A percentile compares a stretch with the other conserved stretches of the same genome.
Evolutionary conservation across 2,888 invertebrate genomes (phyloP).

Genomic region (Ferdinandea cuprea): DNA sequence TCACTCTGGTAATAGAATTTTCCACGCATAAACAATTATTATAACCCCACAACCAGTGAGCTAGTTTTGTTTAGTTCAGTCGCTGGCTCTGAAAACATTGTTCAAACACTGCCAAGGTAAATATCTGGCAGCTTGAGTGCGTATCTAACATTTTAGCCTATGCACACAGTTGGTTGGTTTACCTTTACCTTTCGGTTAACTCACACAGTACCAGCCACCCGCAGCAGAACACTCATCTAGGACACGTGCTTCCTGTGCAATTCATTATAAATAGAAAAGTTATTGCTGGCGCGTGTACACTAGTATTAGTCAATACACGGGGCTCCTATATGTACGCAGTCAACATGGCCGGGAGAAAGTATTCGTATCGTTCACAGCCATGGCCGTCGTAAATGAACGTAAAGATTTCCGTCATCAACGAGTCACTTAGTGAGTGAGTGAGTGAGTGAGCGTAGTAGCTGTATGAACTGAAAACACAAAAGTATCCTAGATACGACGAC

Average conservation of each 20-base stretch:
- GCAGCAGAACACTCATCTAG: constrained; percentile 43
- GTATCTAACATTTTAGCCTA: constrained; percentile 59
- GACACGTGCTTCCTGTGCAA: constrained; percentile 51
- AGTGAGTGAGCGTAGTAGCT: neutral
- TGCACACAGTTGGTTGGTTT: constrained; percentile 47
- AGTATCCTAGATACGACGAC: constrained; percentile 18
- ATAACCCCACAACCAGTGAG: constrained; percentile 27
- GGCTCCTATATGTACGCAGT: neutral
- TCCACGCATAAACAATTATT: constrained; percentile 63
- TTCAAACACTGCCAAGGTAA: constrained; percentile 64
- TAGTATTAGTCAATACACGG: constrained; percentile 52
- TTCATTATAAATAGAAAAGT: constrained; percentile 71
- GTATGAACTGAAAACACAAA: constrained; percentile 8
- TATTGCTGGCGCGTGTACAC: constrained; percentile 65
- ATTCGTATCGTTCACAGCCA: no score
- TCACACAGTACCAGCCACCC: constrained; percentile 23
- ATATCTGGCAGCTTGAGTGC: constrained; percentile 57
- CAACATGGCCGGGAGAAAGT: no score
- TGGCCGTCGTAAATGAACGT: constrained; percentile 18
- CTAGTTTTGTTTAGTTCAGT: constrained; percentile 12
- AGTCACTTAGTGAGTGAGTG: constrained; percentile 47
- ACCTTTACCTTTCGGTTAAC: constrained; percentile 38
- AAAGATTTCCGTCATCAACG: constrained; percentile 51
- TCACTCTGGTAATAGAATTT: constrained; percentile 49
- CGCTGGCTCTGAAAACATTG: constrained; percentile 31